A percentile compares a stretch with the other conserved stretches of the same genome.
These are phyloP conservation scores for Grammomys dolichurus DNA, from an alignment of 2,113 vertebrate species.

Conservation along the genomic window DNA sequence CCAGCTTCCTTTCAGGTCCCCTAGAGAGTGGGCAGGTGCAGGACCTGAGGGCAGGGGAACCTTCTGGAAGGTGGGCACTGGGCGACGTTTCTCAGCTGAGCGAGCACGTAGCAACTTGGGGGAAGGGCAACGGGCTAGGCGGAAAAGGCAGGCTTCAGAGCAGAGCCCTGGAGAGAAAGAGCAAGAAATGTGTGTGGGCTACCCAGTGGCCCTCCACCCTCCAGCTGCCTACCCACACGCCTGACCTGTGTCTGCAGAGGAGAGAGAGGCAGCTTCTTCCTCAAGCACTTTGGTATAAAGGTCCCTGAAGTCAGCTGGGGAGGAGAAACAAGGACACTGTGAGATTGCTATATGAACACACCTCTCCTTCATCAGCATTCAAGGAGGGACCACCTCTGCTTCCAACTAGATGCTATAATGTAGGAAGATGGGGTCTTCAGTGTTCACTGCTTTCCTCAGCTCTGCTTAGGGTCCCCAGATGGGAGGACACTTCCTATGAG, in stretches of 20 bases:
- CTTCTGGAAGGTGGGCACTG: constrained; percentile 82
- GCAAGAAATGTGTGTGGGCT: background rate
- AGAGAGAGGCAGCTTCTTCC: constrained; percentile 87
- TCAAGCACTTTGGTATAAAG: constrained; percentile 91
- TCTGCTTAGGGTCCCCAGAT: background rate
- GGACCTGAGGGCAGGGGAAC: constrained; percentile 81
- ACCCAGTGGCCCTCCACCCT: too few relatives aligned
- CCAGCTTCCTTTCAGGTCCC: constrained; percentile 94
- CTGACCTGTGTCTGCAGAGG: constrained; percentile 92
- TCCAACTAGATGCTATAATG: background rate
- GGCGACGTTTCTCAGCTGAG: constrained; percentile 82
- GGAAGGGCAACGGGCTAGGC: constrained; percentile 86
- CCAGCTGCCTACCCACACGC: background rate
- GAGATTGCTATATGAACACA: background rate
- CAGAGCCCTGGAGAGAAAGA: constrained; percentile 87
- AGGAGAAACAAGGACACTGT: background rate
- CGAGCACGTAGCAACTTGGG: constrained; percentile 82
- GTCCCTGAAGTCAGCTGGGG: constrained; percentile 92
- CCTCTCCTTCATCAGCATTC: background rate
- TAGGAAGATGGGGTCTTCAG: background rate
- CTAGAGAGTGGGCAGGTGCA: constrained; percentile 92
- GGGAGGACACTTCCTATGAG: too few relatives aligned
- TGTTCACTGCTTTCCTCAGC: fast-evolving
- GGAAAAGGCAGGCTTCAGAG: constrained; percentile 90
- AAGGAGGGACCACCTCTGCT: background rate